Evolutionary conservation across 2,797 vertebrate genomes (phyloP).

Genomic region (Myotis myotis): DNA sequence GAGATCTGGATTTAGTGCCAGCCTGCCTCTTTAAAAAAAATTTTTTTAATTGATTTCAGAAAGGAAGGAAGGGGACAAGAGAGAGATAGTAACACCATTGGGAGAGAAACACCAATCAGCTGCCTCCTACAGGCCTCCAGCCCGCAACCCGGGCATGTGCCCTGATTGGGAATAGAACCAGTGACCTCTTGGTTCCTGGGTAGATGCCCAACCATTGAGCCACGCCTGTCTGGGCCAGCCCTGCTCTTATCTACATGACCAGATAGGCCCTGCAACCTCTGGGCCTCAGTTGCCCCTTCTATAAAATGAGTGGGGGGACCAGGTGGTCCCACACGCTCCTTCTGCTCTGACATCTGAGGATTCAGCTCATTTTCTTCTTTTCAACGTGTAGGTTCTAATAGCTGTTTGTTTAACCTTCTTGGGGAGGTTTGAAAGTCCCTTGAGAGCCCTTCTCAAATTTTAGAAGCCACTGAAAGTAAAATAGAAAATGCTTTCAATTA

Average conservation of each 20-base stretch:
- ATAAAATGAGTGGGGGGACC: neutral
- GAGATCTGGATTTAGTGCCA: neutral
- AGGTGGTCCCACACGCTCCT: neutral
- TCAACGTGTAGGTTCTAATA: neutral
- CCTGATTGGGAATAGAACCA: too few species aligned
- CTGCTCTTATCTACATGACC: neutral
- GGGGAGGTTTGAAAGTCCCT: constrained; percentile 32
- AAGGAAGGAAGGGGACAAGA: too few species aligned
- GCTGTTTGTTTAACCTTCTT: neutral
- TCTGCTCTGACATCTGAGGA: neutral
- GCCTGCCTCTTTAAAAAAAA: too few species aligned
- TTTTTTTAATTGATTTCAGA: too few species aligned
- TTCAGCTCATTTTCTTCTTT: constrained; percentile 15
- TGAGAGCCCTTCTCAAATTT: constrained; percentile 21
- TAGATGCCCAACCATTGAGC: too few species aligned
- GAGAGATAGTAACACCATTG: too few species aligned
- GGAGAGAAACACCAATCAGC: too few species aligned
- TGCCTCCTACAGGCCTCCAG: too few species aligned
- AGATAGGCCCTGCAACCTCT: neutral
- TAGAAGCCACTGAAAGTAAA: constrained; percentile 32
- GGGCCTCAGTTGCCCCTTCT: neutral
- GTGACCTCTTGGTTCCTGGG: too few species aligned
- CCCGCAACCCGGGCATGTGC: too few species aligned
- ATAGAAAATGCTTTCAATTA: constrained; percentile 49
- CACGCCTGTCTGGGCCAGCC: too few species aligned